Evolutionary conservation across 2,797 vertebrate species (phyloP), one percentile per base, ranked within the genome.

Genomic region (Sebastes hubbsi): DNA sequence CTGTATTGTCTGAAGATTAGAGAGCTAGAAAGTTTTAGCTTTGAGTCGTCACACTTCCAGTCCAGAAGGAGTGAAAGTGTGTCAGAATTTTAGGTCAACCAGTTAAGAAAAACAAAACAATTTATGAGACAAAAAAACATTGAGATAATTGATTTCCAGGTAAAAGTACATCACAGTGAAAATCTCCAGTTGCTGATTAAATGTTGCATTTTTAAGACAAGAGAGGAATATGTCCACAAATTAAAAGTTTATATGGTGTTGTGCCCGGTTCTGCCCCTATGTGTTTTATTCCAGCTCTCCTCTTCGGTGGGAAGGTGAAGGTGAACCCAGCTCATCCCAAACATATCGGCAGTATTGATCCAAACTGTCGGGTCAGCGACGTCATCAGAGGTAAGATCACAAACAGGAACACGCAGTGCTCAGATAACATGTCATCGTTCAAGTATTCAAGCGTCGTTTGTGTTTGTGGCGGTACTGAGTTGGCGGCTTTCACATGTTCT

Each of bases 291-390:
- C n/a, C 89, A 99, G 99, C 97, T 18, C 95, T 99, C 71, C 94
- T 99, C 55, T 99, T 99, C 80, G 98, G 97, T 81, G 98, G 98
- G 73, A 97, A 97, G 89, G 95, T 96, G 46, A 95, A 95, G 86
- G 95, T 96, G 83, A 99, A 99, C 89, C 97, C 97, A 46, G 97
- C 98, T 62, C 98, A 99, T 87, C 98, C 97, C 66, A 99, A 99
- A 92, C 98, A 99, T 85, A 99, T 99, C 22, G 99, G 99, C 93
- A 97, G 99, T 86, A 99, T 99, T 30, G 98, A 99, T 92, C 99
- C 98, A 54, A 93, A 95, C 92, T 99, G 99, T 89, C 87, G 88
- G 7, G 97, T 99, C 81, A 95, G 96, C 55, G 97, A 98, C 32
- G 97, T 99, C 63, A 94, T 99, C 88, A 97, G 86, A 96, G 99